Base-by-base conservation (phyloP, 2,113 vertebrate species). In the Gulo gulo region DNA sequence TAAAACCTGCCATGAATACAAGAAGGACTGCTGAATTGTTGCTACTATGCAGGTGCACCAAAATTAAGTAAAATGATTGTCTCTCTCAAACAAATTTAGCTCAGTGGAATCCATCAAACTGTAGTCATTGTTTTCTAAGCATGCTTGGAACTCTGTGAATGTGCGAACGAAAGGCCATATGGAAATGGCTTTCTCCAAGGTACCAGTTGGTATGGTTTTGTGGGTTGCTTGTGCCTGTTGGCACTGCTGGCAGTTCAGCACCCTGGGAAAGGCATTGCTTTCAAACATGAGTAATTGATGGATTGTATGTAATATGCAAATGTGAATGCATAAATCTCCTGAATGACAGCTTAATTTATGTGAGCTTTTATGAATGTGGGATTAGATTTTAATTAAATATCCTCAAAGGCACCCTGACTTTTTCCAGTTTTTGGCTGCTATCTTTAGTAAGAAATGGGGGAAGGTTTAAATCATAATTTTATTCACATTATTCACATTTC, bases 381-480 rank as follows among this genome's bases (percentile, higher is more conserved):
- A 99, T 99, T 99, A 99, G 99, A 99, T 99, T 99, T 99, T 99
- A 99, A 99, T 99, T 99, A 99, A 99, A 99, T 99, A 99, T 99
- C 99, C 99, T 99, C 98, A 99, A 99, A 99, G 99, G 99, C 99
- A 99, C 99, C 99, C 99, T 99, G 99, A 99, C 98, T 99, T 99
- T 97, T 97, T 99, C 97, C 96, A 71, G 95, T 67, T 98, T 98
- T 98, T 97, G 98, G 98, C 98, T 98, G 80, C 97, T 97, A 92
- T 98, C 95, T 98, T 98, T 97, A 94, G 8, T 95, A 97, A 97
- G 91, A 91, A 80, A 50, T 63, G 85, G 76, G 94, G 61, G 84
- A 85, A 93, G 69, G 78, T 96, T 91, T 98, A 97, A 98, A 97
- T 97, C 42, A 96, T 94, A 26, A 95, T 97, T 98, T 97, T 88